Conservation (phyloP, 2,888 invertebrate genomes). For the Margaritifera margaritifera region DNA sequence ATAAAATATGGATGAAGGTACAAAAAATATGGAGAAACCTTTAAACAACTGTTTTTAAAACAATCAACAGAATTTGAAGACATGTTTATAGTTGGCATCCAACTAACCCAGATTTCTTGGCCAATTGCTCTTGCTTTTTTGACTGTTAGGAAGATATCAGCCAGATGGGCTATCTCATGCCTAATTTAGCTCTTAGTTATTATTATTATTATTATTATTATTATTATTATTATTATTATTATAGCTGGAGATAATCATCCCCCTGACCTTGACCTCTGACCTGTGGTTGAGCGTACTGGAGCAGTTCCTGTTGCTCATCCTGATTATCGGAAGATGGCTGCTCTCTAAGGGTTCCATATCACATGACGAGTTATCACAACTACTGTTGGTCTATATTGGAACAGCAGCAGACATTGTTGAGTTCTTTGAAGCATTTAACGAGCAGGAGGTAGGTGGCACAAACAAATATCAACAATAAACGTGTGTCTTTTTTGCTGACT, state of each 20-base stretch:
- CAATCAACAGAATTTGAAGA: neutral
- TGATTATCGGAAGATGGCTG: constrained; percentile 93
- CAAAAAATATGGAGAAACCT: too few species aligned
- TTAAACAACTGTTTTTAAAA: too few species aligned
- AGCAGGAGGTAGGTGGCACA: constrained; percentile 59
- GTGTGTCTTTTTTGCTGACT: too few species aligned
- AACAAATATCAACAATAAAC: too few species aligned
- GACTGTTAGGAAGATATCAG: too few species aligned
- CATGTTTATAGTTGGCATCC: neutral
- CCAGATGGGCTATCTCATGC: too few species aligned
- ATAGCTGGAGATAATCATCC: constrained; percentile 70
- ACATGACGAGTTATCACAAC: constrained; percentile 92
- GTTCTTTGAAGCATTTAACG: constrained; percentile 94
- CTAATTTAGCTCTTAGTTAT: too few species aligned
- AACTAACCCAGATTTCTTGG: neutral
- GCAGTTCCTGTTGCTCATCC: constrained; percentile 89
- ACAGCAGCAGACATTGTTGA: constrained; percentile 97
- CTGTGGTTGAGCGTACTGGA: constrained; percentile 91
- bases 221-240: constrained; percentile 12
- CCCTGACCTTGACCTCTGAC: constrained; percentile 78
- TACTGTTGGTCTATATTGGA: constrained; percentile 86
- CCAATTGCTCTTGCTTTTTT: neutral
- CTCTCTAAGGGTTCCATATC: constrained; percentile 91
- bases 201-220: too few species aligned
- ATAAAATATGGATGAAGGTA: too few species aligned